Base-by-base conservation (phyloP, 2,888 invertebrate genomes). In the Hyposoter dolosus region DNA sequence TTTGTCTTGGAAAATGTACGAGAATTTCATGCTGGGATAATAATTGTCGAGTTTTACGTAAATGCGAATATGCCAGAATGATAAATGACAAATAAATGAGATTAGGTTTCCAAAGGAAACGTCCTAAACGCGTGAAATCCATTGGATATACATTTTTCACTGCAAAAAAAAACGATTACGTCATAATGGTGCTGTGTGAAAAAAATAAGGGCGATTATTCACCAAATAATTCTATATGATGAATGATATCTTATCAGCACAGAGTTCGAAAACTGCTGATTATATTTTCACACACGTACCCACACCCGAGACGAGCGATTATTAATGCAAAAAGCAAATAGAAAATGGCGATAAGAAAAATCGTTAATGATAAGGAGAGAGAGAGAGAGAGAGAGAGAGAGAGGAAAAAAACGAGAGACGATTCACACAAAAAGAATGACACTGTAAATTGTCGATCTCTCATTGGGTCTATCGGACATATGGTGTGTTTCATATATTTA, bases 281-380 rank as follows among this genome's bases (percentile, higher is more conserved):
- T 66, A 60, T 82, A 40, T 50, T 47, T 40, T 66, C 47, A 75
- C 47, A 68, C 47, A 66, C 68, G 74, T 76, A 66, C 68, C 86
- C 79, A 71, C 43, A 83, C 32, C 4, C 83, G 72, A 71, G 63
- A 79, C 81, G 63, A 83, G 87, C 84, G 87, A 88, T 88, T 89
- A 90, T 90, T 91, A 89, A 90, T 88, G 84, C 85, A 87, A 79
- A 72, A 82, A 81, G 89, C 88, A 91, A 90, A 90, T 90, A 91
- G 10, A 66, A 89, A 89, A 91, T 90, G 90, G 90, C 84, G 81
- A 76, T 83, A 77, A 68, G 71, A 75, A 56, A 80, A 80, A 63
- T 74, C 71, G 66, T 69, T 47, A 43, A 47, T 28, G 83, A 78
- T 69, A 74, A 65, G 43, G 65, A 32, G 40, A 35, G 35, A 71